These are phyloP conservation scores for Dexiosoma caninum DNA, from an alignment of 2,888 invertebrate species.

Conservation along the genomic window DNA sequence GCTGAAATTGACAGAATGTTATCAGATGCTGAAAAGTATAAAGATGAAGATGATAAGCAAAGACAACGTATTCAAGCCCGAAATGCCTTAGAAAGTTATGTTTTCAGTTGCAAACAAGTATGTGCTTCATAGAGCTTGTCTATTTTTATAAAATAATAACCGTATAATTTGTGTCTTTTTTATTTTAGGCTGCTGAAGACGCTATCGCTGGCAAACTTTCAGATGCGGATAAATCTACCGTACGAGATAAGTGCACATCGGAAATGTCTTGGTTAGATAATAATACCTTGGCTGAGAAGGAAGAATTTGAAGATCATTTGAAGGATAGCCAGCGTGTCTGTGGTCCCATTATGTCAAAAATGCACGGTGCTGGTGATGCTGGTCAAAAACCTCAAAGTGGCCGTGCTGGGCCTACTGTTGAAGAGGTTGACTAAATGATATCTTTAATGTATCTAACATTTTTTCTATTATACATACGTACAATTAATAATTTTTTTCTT, in stretches of 20 bases:
- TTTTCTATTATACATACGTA: constrained; percentile 5
- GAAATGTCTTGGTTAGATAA: constrained; percentile 89
- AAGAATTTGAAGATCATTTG: constrained; percentile 87
- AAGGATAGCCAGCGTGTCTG: constrained; percentile 87
- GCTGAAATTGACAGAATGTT: constrained; percentile 93
- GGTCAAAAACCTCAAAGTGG: constrained; percentile 82
- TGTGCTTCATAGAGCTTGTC: too few species aligned
- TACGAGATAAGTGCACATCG: constrained; percentile 83
- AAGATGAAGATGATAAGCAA: constrained; percentile 85
- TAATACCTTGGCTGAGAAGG: constrained; percentile 87
- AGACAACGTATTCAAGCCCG: constrained; percentile 83
- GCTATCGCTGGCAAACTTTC: constrained; percentile 83
- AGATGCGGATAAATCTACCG: constrained; percentile 84
- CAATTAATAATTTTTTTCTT: constrained; percentile 11
- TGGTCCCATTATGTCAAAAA: constrained; percentile 88
- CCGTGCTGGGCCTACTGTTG: constrained; percentile 83
- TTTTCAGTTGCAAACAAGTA: constrained; percentile 84
- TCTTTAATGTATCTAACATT: background rate
- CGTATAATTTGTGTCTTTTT: too few species aligned
- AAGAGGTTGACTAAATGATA: constrained; percentile 82
- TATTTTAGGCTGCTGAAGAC: constrained; percentile 81
- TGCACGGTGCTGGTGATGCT: constrained; percentile 83
- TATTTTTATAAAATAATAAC: too few species aligned
- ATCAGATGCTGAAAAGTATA: constrained; percentile 87
- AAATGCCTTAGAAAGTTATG: constrained; percentile 88